Base-by-base conservation (phyloP, 2,797 vertebrate species). In the Anabas testudineus region DNA sequence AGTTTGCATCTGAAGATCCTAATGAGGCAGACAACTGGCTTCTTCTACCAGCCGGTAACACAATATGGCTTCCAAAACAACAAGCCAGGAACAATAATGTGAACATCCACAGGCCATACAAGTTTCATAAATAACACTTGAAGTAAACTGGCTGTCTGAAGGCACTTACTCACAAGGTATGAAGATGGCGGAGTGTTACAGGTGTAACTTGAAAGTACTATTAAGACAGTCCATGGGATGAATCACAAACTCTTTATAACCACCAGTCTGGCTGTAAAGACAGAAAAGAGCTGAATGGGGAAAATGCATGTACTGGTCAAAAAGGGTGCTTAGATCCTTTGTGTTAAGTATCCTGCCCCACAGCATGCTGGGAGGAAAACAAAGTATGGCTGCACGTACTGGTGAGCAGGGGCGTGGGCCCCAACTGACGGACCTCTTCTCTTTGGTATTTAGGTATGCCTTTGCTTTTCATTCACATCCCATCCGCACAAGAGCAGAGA, bases 371-470 rank as follows among this genome's bases (percentile, higher is more conserved):
- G 58, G 73, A 55, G 56, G 77, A 53, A 83, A 82, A 90, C 89
- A 91, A 91, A 88, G 82, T 91, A 88, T 87, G 80, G 84, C 82
- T 74, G 74, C 63, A 65, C 34, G 43, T 80, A 65, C 64, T 76
- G 60, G 80, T 72, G 74, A 83, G 63, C 76, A 59, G 76, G 61
- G 71, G 67, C n/a, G 68, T 78, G 55, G 80, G 76, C 76, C 77
- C 78, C 43, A 55, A 74, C 79, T 73, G 82, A 80, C 52, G 61
- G 82, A 84, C 80, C 86, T 90, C 85, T 78, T 91, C 88, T 92
- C 91, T 93, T 90, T 93, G 84, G 90, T 87, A 88, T 90, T 92
- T 90, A 92, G 90, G 91, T 93, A 91, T 91, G 92, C 91, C 89
- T 92, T 91, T 92, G 77, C 86, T 81, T 87, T 88, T 86, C 84